Base-by-base conservation (phyloP, 2,797 vertebrate genomes). In the Halcyon chelicuti region DNA sequence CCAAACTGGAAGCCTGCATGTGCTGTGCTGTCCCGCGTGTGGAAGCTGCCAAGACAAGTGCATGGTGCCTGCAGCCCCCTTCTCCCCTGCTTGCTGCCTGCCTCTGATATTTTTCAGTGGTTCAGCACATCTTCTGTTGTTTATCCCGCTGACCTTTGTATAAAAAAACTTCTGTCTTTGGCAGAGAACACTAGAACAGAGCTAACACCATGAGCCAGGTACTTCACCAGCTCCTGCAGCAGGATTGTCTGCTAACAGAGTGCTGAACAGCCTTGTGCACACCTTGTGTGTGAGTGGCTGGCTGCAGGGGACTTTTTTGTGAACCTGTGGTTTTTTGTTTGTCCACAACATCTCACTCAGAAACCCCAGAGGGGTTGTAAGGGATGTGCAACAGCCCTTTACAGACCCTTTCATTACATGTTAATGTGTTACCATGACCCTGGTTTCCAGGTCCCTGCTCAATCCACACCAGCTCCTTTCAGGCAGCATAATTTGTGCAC, bases 101-200 rank as follows among this genome's bases (percentile, higher is more conserved):
- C 31, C 65, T 81, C 70, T 2, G 18, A 42, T 77, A 74, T 85
- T 94, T 96, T 67, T 81, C 67, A 51, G 60, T 10, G 7, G 73
- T 93, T 92, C 87, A 82, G 86, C 61, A 68, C 37, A 54, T 72
- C 57, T 73, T 70, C 63, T 72, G 19, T 29, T 75, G 33, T 86
- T 94, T 75, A 49, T 67, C 60, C 68, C 57, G 47, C 46, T 91
- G 72, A 65, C 20, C 35, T 82, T 67, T 46, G 8, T n/a, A 67
- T 65, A 42, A 86, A 95, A 95, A 77, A 26, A 3, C 8, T 5
- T 57, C 19, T 54, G 52, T 47, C 42, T 73, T 95, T 39, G 23
- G 20, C 42, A 63, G 68, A 74, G 22, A n/a, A 35, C 1, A 2
- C 26, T 71, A 8, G 28, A 7, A 23, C 73, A 57, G 31, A 39